A percentile compares a stretch with the other conserved stretches of the same genome.
These are phyloP conservation scores for Ylistrum balloti DNA, from an alignment of 1,140 invertebrate genomes.

Conservation along the genomic window DNA sequence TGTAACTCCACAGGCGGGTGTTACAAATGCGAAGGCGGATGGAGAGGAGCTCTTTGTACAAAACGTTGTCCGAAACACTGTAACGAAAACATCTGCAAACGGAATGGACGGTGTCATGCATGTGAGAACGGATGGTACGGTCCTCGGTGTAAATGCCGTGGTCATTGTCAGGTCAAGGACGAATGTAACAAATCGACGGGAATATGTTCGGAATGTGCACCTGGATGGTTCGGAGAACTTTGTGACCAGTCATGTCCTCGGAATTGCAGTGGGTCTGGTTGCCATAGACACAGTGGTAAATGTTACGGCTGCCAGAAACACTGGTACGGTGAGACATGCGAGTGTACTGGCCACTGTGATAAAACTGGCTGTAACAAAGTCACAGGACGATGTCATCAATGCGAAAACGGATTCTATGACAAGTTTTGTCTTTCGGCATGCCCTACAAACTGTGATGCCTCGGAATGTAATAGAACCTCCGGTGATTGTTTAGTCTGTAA, in stretches of 20 bases:
- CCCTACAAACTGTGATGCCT: background rate
- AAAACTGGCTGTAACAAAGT: background rate
- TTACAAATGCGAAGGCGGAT: background rate
- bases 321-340: background rate
- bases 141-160: background rate
- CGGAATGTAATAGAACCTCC: background rate
- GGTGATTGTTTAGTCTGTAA: background rate
- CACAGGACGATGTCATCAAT: background rate
- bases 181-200: background rate
- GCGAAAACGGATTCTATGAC: background rate
- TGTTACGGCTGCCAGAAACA: background rate
- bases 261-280: background rate
- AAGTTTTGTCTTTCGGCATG: background rate
- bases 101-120: background rate
- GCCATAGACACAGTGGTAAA: background rate
- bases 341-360: background rate
- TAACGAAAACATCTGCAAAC: background rate
- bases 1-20: background rate
- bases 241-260: constrained; percentile 15
- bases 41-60: background rate
- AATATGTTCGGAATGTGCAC: background rate
- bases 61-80: constrained; percentile 10
- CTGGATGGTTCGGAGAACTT: background rate
- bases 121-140: background rate
- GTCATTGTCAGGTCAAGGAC: background rate